Evolutionary conservation across 1,140 invertebrate genomes (phyloP), one percentile per base, ranked within the genome.

Genomic region (Brachionus rubens): DNA sequence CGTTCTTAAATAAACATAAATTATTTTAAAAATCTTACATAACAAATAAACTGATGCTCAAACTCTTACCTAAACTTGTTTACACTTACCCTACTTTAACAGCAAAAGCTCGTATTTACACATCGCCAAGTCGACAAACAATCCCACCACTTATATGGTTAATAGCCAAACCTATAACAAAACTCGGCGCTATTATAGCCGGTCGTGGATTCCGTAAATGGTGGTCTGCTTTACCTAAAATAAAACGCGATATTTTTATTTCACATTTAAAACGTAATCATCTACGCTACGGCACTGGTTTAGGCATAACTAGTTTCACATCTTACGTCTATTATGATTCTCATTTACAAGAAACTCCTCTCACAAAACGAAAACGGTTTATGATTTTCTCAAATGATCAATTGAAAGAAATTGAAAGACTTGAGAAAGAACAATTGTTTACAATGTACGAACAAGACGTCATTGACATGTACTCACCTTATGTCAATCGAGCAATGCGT

Each of bases 331-430:
- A 86, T 75, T 89, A 87, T 78, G 7, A 81, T 19, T 81, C 78
- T 16, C 87, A 88, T 80, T 75, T 88, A 3, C 81, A 87, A 79
- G 81, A 79, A 28, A 83, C 86, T 59, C 87, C 88, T 9, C 78
- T 89, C 41, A 88, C 87, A 1, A 82, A 84, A 21, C 80, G 87
- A 72, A 80, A 80, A 70, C 80, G 87, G 56, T 88, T 89, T 76
- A 85, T 88, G 41, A 80, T 86, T 4, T 83, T 89, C 62, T 86
- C 82, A 19, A 76, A 82, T 76, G 80, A 87, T 16, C 87, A 88
- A 78, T 82, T 87, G 54, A 78, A 80, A 30, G 78, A 83, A 56
- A 79, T 88, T 21, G 81, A 83, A 19, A 77, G 82, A n/a, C 80
- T 80, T 48, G 80, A 86, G 78, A 80, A 82, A n/a, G 77, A 85